These are phyloP conservation scores for Rutilus rutilus DNA, from an alignment of 2,113 vertebrate genomes.

Conservation along the genomic window DNA sequence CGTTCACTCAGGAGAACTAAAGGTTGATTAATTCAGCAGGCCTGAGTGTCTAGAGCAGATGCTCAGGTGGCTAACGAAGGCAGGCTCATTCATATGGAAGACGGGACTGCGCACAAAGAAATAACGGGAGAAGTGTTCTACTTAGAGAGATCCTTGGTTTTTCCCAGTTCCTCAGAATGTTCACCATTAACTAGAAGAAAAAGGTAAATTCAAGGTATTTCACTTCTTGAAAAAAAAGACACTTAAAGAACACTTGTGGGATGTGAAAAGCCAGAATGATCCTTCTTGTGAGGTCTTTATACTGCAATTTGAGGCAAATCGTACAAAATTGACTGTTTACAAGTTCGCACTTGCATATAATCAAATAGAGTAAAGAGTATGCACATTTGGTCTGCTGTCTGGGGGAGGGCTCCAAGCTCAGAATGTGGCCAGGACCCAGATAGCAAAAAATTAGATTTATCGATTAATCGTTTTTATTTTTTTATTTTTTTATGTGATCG, in stretches of 20 bases:
- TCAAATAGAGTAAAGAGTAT: no score
- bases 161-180: constrained; percentile 17
- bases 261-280: not conserved
- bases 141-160: constrained; percentile 7
- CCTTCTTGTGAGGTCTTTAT: not conserved
- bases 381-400: no score
- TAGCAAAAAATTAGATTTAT: no score
- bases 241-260: not conserved
- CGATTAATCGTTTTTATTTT: no score
- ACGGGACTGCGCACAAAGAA: constrained; percentile 30
- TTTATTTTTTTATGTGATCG: no score
- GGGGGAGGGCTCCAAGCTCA: no score
- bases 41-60: constrained; percentile 66
- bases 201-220: constrained; percentile 30
- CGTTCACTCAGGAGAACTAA: constrained; percentile 64
- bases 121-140: constrained; percentile 10
- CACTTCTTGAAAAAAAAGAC: not conserved
- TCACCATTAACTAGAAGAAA: constrained; percentile 14
- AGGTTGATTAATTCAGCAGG: constrained; percentile 69
- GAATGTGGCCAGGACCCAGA: no score
- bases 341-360: no score
- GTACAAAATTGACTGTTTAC: not conserved
- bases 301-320: constrained; percentile 6
- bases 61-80: constrained; percentile 53
- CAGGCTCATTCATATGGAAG: constrained; percentile 47